Evolutionary conservation across 2,888 invertebrate species (phyloP), one percentile per base, ranked within the genome.

Genomic region (Falcaria lacertinaria): DNA sequence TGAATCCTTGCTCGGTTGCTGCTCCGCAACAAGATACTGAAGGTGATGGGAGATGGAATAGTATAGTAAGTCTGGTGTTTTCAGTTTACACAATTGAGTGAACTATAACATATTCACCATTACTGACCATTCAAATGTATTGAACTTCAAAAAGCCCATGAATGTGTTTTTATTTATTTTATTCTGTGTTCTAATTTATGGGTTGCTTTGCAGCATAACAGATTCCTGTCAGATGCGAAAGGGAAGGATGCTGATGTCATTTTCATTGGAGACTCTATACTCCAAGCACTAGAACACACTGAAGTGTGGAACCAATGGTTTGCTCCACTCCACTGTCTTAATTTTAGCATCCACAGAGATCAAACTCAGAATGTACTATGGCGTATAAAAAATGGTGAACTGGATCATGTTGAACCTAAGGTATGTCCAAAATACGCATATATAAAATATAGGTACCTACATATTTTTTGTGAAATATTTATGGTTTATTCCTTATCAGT

Each of bases 241-340:
- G 97, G 96, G 64, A 95, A 95, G 82, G 97, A 98, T 82, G 97
- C 96, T 11, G 97, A 98, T 77, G 96, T 97, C 22, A 92, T 97
- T 59, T 96, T 97, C 65, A 92, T 97, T 52, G 98, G 97, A 0
- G 98, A 97, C 82, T 96, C 96, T 36, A 92, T 97, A 56, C 89
- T 97, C 47, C 94, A 95, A 81, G 93, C 95, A 38, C 82, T 97
- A 61, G 93, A 94, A 68, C 94, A 95, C 62, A 94, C 95, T 14
- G 94, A 95, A 83, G 92, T 96, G 39, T 98, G 97, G 97, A 94
- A 95, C 72, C 94, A 95, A 64, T 92, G 95, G 88, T 97, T 97
- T 91, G 96, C 95, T 44, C 97, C 97, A 1, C 90, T 98, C 74
- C 97, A 98, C 80, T 95, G 96, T 74, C 91, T 97, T 59, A 97